Evolutionary conservation across 2,888 invertebrate genomes (phyloP).

Genomic region (Drosophila planitibia): DNA sequence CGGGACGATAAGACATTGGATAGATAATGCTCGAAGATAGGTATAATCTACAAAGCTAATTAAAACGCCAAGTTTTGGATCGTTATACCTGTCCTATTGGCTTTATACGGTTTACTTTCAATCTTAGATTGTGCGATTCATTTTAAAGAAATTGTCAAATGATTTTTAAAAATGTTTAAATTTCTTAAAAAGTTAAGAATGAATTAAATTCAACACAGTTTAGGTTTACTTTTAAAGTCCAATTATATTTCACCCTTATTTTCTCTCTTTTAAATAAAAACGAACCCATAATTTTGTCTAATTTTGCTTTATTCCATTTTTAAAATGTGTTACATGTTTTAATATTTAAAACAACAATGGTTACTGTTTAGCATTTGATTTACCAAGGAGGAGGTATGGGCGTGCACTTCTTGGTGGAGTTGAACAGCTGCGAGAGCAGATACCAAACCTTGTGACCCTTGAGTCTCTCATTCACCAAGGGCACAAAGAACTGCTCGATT

Average conservation of each 20-base stretch:
- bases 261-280: not conserved
- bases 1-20: slow-evolving; percentile 30
- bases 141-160: not conserved
- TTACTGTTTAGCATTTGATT: not conserved
- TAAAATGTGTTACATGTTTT: not conserved
- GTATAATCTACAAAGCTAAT: slow-evolving; percentile 37
- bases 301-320: slow-evolving; percentile 3
- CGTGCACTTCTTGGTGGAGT: slow-evolving; percentile 52
- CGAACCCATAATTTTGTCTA: not conserved
- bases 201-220: too few species aligned
- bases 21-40: slow-evolving; percentile 44
- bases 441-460: slow-evolving; percentile 82
- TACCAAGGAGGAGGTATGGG: slow-evolving; percentile 81
- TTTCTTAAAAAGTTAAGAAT: not conserved
- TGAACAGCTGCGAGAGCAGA: slow-evolving; percentile 51
- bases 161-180: too few species aligned
- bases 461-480: slow-evolving; percentile 67
- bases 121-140: too few species aligned
- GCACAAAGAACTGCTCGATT: slow-evolving; percentile 72
- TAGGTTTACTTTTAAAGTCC: not conserved
- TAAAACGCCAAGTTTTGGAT: slow-evolving; percentile 35
- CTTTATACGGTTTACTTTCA: not conserved
- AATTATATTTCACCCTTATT: not conserved
- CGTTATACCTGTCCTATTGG: slow-evolving; percentile 43
- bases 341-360: not conserved